These are phyloP conservation scores for Deilephila porcellus DNA, from an alignment of 2,888 invertebrate species.

Conservation along the genomic window DNA sequence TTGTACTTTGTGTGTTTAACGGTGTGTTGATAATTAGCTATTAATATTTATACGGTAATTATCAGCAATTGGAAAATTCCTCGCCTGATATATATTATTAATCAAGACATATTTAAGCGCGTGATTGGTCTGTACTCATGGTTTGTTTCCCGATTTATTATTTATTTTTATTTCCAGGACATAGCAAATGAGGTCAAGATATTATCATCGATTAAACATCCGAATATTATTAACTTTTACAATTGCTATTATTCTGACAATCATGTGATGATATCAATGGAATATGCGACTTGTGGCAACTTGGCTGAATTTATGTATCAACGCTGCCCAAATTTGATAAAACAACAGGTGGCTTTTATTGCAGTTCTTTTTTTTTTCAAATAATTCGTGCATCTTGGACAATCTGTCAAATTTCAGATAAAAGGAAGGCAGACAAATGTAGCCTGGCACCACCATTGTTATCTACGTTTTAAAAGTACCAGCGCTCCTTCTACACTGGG, in stretches of 20 bases:
- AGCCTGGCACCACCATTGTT: too few relatives aligned
- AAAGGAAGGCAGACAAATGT: too few relatives aligned
- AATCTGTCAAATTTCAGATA: too few relatives aligned
- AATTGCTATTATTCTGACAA: constrained; percentile 87
- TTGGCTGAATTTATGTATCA: constrained; percentile 88
- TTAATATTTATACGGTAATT: too few relatives aligned
- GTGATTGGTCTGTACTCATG: too few relatives aligned
- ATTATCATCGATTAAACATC: constrained; percentile 88
- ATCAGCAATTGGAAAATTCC: too few relatives aligned
- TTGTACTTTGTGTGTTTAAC: too few relatives aligned
- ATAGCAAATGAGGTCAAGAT: constrained; percentile 90
- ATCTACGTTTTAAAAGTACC: too few relatives aligned
- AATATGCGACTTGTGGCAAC: constrained; percentile 92
- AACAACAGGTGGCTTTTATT: constrained; percentile 83
- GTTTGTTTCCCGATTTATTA: neutral
- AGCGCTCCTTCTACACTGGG: too few relatives aligned
- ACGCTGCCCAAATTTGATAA: constrained; percentile 79
- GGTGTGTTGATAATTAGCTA: too few relatives aligned
- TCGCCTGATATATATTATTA: too few relatives aligned
- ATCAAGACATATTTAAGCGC: too few relatives aligned
- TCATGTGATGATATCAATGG: constrained; percentile 91
- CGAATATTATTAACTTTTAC: constrained; percentile 90
- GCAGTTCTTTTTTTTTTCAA: neutral
- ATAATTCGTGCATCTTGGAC: neutral
- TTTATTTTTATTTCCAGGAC: constrained; percentile 68